A percentile compares a stretch with the other conserved stretches of the same genome.
phyloP scores from a whole-genome alignment of 1,140 invertebrate species.

The Polyergus mexicanus region DNA sequence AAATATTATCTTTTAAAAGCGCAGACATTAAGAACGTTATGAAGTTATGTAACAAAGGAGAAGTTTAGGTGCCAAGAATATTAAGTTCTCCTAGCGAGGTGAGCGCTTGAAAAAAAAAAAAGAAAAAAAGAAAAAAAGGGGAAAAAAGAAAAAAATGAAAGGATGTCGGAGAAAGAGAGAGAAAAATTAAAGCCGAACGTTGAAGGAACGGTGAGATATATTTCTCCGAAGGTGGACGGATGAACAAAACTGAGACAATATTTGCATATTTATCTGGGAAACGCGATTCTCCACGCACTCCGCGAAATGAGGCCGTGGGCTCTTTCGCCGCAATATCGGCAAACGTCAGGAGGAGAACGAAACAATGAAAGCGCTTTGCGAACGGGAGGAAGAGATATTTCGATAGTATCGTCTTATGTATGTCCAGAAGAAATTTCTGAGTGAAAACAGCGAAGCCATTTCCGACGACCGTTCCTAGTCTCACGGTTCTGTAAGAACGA shows the following conservation, averaged over 20 bases:
- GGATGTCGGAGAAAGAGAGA: background rate
- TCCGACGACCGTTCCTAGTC: slow-evolving; percentile 52
- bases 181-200: slow-evolving; percentile 43
- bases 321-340: slow-evolving; percentile 15
- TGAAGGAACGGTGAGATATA: slow-evolving; percentile 21
- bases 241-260: slow-evolving; percentile 41
- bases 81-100: slow-evolving; percentile 50
- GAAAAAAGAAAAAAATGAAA: slow-evolving; percentile 51
- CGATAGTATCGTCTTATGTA: slow-evolving; percentile 53
- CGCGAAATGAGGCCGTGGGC: slow-evolving; percentile 50
- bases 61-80: slow-evolving; percentile 64
- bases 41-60: slow-evolving; percentile 61
- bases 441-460: slow-evolving; percentile 65
- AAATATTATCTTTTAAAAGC: slow-evolving; percentile 65
- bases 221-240: slow-evolving; percentile 10
- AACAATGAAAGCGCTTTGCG: slow-evolving; percentile 64
- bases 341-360: slow-evolving; percentile 19
- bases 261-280: slow-evolving; percentile 51
- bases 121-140: background rate
- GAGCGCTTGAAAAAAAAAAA: slow-evolving; percentile 30
- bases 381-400: slow-evolving; percentile 16
- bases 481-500: background rate
- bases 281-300: slow-evolving; percentile 56
- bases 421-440: slow-evolving; percentile 73
- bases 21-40: slow-evolving; percentile 60